Evolutionary conservation across 2,113 vertebrate species (phyloP), one percentile per base, ranked within the genome.

Genomic region (Aptenodytes patagonicus): DNA sequence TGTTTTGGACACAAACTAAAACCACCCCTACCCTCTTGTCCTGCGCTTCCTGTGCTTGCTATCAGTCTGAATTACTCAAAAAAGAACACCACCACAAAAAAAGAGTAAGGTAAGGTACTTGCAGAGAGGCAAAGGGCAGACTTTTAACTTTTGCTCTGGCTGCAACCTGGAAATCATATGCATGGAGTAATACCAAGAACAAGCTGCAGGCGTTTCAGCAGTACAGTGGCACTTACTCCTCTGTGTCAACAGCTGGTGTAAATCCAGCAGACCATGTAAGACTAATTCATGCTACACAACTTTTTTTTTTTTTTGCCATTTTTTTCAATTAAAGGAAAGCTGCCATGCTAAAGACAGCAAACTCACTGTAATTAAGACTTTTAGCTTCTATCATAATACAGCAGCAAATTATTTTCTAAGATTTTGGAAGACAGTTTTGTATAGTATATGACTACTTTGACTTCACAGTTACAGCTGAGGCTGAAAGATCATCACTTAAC

Each of bases 361-460:
- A 69, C 5, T 21, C 38, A 51, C 26, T 2, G 3, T 15, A 81
- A 70, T n/a, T 31, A 38, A 47, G 57, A 58, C 22, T 18, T 57
- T 13, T 1, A n/a, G 42, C 13, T 85, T 49, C 69, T 21, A 36
- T 14, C 21, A 3, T 8, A 83, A 47, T 4, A n/a, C 5, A 46
- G 12, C 4, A 54, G 26, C 24, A 75, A 32, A 46, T 9, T 8
- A n/a, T 83, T 70, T 75, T 14, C 32, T 17, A 46, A 18, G 29
- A 42, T 54, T 82, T 26, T 26, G 32, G 29, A 65, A 19, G 31
- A 22, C 18, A 18, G 55, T 29, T 89, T 12, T 60, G n/a, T 52
- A 20, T 1, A 0, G 1, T 8, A 5, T 6, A 4, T 4, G 18
- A 34, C 21, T 19, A 16, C 34, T 55, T 22, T 32, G 29, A 26